A percentile compares a stretch with the other conserved stretches of the same genome.
phyloP scores from a whole-genome alignment of 1,140 invertebrate genomes.

The Cyclargus thomasi region DNA sequence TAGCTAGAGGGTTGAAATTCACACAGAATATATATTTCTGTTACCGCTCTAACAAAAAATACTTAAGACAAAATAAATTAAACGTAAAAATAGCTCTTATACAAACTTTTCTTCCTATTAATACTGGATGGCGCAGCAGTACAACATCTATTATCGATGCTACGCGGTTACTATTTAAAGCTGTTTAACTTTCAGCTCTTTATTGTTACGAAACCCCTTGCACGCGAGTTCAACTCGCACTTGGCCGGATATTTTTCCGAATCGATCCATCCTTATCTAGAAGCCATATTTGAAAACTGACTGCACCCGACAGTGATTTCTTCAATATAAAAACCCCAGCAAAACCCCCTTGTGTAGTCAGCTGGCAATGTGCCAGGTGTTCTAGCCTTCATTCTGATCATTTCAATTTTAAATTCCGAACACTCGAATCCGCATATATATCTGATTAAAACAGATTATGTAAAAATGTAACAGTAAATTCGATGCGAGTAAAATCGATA shows the following conservation, averaged over 20 bases:
- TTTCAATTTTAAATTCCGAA: conserved; percentile 15
- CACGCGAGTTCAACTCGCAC: too few species aligned
- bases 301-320: not conserved
- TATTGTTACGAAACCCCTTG: too few species aligned
- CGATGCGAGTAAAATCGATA: not conserved
- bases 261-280: not conserved
- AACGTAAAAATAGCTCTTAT: too few species aligned
- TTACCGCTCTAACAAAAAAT: too few species aligned
- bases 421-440: conserved; percentile 8
- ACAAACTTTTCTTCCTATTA: too few species aligned
- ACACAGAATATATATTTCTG: too few species aligned
- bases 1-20: too few species aligned
- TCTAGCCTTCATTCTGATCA: conserved; percentile 8
- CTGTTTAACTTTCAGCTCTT: too few species aligned
- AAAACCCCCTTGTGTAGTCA: not conserved
- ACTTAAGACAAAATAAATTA: too few species aligned
- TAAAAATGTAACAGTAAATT: conserved; percentile 13
- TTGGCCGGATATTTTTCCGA: not conserved
- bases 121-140: too few species aligned
- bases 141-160: too few species aligned
- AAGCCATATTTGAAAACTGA: not conserved
- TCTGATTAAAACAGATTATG: conserved; percentile 12
- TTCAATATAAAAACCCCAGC: not conserved
- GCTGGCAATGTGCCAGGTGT: not conserved
- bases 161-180: too few species aligned